Conservation (phyloP, 2,797 vertebrate species). For the Neostethus bicornis region DNA sequence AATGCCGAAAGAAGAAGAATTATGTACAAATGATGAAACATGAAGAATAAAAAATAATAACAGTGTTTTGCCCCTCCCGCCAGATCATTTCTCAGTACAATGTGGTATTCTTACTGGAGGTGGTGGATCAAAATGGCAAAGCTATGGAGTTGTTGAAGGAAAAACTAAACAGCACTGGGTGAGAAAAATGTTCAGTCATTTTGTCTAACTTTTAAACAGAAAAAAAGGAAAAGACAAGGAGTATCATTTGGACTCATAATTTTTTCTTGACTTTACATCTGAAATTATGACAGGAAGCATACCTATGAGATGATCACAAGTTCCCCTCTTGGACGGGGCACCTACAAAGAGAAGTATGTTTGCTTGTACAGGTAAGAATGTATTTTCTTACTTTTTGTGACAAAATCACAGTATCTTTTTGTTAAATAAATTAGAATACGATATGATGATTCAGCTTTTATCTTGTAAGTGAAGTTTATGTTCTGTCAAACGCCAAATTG, state of each 20-base stretch:
- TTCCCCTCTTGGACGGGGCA: constrained; percentile 56
- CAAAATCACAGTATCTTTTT: no score
- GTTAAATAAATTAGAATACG: no score
- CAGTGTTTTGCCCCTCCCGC: neutral
- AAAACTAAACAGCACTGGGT: constrained; percentile 65
- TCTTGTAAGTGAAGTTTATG: neutral
- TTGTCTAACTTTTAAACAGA: constrained; percentile 5
- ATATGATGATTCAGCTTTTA: neutral
- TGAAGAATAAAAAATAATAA: rapidly evolving
- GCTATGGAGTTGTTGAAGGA: constrained; percentile 57
- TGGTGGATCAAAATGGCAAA: constrained; percentile 63
- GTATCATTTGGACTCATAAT: no score
- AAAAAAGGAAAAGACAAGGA: no score
- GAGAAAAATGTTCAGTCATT: constrained; percentile 6
- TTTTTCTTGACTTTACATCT: no score
- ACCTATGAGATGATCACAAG: constrained; percentile 58
- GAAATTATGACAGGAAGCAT: constrained; percentile 19
- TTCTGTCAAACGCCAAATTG: no score
- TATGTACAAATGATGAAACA: neutral
- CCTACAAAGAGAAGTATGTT: constrained; percentile 76
- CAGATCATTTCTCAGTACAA: constrained; percentile 75
- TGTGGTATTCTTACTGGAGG: constrained; percentile 73
- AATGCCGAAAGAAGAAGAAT: no score
- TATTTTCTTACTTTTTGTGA: no score
- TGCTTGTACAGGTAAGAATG: constrained; percentile 78